Base-by-base conservation (phyloP, 2,888 invertebrate genomes). In the Heliconius charithonia region DNA sequence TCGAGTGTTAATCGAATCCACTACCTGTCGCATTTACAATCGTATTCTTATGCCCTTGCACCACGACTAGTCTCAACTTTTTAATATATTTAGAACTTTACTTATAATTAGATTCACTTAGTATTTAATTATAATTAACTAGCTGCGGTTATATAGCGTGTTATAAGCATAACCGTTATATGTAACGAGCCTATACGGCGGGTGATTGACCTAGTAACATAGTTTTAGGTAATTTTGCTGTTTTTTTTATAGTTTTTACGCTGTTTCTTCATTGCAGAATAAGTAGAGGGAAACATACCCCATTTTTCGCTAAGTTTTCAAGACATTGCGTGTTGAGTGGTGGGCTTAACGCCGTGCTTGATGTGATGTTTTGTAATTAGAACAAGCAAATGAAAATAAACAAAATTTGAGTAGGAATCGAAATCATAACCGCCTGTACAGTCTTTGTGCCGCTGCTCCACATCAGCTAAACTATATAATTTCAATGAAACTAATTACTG, bases 101-200 rank as follows among this genome's bases (percentile, higher is more conserved):
- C 51, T 59, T 59, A 72, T 37, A 32, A 59, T 59, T 59, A 71
- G 59, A 72, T 59, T 10, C 32, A 72, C 29, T 32, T 32, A 37
- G n/a, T 37, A 72, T 59, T 72, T 72, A 56, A 72, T 72, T 72
- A 72, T 72, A 32, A 59, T 72, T 59, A 72, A 72, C 72, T 25
- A 37, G 59, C 37, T 72, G 16, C 72, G 25, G 56, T 72, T 27
- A 7, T 72, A 72, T 72, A 72, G 59, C n/a, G 32, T 9, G 72
- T 37, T 41, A 45, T 63, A 41, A 65, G n/a, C 72, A 72, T 72
- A 72, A 72, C 37, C 72, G 72, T 72, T 72, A 72, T 25, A 72
- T 72, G 72, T 72, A 72, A 72, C 72, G 72, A 72, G 74, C 74
- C 45, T 74, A 74, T 74, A 74, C 63, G 74, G 25, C 74, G 32